Evolutionary conservation across 2,113 vertebrate species (phyloP), one percentile per base, ranked within the genome.

Genomic region (Hippolais icterina): DNA sequence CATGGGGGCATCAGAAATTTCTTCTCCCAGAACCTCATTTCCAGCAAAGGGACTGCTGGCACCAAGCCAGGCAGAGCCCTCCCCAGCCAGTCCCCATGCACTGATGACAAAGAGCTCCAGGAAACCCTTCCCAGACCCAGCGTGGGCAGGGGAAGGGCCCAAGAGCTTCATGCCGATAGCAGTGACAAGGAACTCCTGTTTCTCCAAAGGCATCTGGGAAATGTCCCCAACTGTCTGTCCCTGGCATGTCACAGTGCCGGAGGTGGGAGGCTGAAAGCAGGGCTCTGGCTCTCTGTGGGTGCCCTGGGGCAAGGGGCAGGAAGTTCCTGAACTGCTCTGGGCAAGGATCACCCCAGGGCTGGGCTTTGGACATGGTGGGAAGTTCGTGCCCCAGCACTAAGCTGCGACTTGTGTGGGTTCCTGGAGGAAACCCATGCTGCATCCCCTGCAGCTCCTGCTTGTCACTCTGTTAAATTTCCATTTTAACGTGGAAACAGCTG

Each of bases 401-500:
- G 74, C 89, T 59, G 49, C 0, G 0, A 54, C 59, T 79, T 18
- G 1, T 56, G 42, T 17, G 76, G 53, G 72, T 47, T 71, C 42
- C 56, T 44, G 53, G 47, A 65, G 75, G 87, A 78, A 89, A 61
- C 50, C n/a, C 2, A 0, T 2, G 2, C 57, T 69, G 74, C 69
- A 66, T 91, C 80, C 47, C 56, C 87, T 9, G 4, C 59, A 83
- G 76, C 65, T 91, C 71, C 83, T 37, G 77, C 95, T 91, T 95
- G 93, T 96, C 91, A 94, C 80, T 93, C 90, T 90, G 72, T 97
- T 94, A 96, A 89, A 90, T 97, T 96, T 92, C 88, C 91, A 93
- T 96, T 96, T 96, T 93, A 94, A 92, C 17, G 5, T 91, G 94
- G 90, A 95, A 97, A 93, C 94, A 96, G 94, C 94, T 95, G 96